Evolutionary conservation across 2,888 invertebrate species (phyloP), one percentile per base, ranked within the genome.

Genomic region (Eupithecia insigniata): DNA sequence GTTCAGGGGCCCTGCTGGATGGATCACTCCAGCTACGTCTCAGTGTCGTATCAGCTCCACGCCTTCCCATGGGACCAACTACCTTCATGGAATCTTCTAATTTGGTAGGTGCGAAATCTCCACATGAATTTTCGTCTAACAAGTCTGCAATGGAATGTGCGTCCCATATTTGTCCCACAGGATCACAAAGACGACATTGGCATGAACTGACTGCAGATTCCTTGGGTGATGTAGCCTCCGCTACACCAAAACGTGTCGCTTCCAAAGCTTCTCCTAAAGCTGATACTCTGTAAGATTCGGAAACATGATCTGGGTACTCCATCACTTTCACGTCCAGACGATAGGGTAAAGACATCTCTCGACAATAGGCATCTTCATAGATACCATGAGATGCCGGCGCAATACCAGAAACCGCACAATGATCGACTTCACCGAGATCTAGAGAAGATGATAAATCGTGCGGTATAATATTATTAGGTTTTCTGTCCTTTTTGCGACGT

Each of bases 401-500:
- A 80, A 93, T 87, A 74, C 89, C 88, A 67, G 90, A 86, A 84
- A 90, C 88, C 81, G 87, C 86, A 89, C 93, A 94, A 86, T 92
- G 91, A 79, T 93, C 92, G 72, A 92, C 89, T 82, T 93, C 94
- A 73, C 90, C 90, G 64, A 93, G 88, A 82, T 93, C 94, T 82
- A 94, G 86, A 78, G 83, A 82, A 72, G 90, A 82, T 72, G 91
- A 84, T 85, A 93, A 87, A 81, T 94, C 94, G 78, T 94, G 94
- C 78, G 92, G 87, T 81, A 87, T 87, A 71, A 94, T 94, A 81
- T 93, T 95, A 79, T 95, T 93, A 46, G 97, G 97, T 90, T 97
- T 97, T 80, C 97, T 95, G 87, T 98, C 98, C 91, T 98, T 98
- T 96, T 98, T 98, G 87, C 98, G 96, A 68, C 98, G 95, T 88